A percentile compares a stretch with the other conserved stretches of the same genome.
Evolutionary conservation across 2,113 vertebrate species (phyloP).

Genomic region (Chionodraco myersi): DNA sequence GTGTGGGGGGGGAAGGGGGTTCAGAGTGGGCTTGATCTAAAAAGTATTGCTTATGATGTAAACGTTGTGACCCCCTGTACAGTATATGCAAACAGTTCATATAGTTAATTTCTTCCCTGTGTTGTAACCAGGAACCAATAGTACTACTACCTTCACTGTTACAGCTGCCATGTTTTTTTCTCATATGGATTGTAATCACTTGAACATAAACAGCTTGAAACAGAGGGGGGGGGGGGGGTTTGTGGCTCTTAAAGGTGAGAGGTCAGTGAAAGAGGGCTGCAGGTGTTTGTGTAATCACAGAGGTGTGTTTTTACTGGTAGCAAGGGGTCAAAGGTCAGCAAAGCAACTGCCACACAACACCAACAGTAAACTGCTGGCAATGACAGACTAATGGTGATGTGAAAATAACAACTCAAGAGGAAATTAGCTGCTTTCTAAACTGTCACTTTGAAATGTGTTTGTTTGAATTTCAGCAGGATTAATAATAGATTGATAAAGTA

Average conservation of each 20-base stretch:
- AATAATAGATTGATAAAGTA: background rate
- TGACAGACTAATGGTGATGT: background rate
- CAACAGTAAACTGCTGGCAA: background rate
- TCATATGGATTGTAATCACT: conserved; percentile 28
- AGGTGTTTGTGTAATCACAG: conserved; percentile 27
- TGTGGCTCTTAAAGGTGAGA: conserved; percentile 3
- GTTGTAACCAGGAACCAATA: conserved; percentile 28
- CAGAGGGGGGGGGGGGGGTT: background rate
- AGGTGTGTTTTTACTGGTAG: conserved; percentile 40
- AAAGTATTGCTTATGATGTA: conserved; percentile 32
- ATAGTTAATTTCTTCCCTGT: conserved; percentile 33
- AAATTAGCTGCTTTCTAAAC: background rate
- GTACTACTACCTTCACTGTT: conserved; percentile 19
- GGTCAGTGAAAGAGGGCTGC: conserved; percentile 17
- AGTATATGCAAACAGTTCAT: conserved; percentile 33
- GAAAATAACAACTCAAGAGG: background rate
- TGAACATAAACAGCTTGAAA: conserved; percentile 33
- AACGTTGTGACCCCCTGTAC: conserved; percentile 50
- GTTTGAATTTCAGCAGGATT: background rate
- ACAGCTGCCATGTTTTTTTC: conserved; percentile 36
- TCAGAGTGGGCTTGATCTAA: conserved; percentile 9
- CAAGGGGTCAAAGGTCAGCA: conserved; percentile 34
- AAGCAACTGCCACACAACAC: background rate
- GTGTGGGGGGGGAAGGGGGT: background rate
- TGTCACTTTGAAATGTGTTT: background rate